A percentile compares a stretch with the other conserved stretches of the same genome.
Evolutionary conservation across 2,888 invertebrate genomes (phyloP).

Genomic region (Tipula confusa): DNA sequence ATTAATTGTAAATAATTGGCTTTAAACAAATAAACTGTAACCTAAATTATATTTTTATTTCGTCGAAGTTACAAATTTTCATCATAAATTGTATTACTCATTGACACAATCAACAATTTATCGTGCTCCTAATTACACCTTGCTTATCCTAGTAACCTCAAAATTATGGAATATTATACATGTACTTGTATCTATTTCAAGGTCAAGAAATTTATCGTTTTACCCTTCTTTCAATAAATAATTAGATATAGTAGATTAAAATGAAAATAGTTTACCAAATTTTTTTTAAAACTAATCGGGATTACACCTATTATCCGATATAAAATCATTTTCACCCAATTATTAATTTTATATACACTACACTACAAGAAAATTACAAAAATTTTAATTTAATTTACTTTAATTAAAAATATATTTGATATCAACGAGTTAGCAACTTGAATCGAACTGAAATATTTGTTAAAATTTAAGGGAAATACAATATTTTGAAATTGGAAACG

Average conservation of each 20-base stretch:
- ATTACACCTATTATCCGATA: constrained; percentile 34
- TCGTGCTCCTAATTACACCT: neutral
- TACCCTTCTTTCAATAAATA: neutral
- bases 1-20: too few relatives aligned
- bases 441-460: neutral
- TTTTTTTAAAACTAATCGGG: constrained; percentile 33
- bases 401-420: neutral
- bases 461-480: neutral
- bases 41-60: too few relatives aligned
- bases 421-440: neutral
- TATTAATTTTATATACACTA: neutral
- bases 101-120: neutral
- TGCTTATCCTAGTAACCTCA: neutral
- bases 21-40: too few relatives aligned
- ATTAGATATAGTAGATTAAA: neutral
- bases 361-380: neutral
- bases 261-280: neutral
- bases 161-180: neutral
- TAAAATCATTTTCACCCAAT: constrained; percentile 17
- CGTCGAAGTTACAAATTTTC: too few relatives aligned
- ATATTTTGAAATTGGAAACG: neutral
- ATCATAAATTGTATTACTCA: neutral
- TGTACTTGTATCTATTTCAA: constrained; percentile 1
- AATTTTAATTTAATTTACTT: neutral
- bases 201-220: neutral